phyloP scores from a whole-genome alignment of 2,113 vertebrate genomes.

The Sylvilagus bachmani region DNA sequence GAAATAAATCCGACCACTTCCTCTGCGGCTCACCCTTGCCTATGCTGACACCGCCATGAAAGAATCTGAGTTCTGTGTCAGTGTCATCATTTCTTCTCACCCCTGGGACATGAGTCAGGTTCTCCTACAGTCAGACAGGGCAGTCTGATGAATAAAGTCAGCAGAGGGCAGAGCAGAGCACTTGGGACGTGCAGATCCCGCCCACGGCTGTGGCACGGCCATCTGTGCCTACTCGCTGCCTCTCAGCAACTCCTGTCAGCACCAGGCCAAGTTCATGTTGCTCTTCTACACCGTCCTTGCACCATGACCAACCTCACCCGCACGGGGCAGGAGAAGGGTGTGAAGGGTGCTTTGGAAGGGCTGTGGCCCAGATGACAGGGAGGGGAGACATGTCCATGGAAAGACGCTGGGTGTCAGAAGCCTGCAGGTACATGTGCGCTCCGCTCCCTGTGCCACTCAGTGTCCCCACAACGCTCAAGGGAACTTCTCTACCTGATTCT shows the following conservation, averaged over 20 bases:
- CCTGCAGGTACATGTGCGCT: not conserved
- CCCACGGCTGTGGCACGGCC: not conserved
- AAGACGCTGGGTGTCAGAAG: not conserved
- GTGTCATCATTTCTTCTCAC: not conserved
- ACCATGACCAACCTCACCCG: not conserved
- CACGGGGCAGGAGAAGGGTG: not conserved
- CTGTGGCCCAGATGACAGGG: not conserved
- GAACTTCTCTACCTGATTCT: not conserved
- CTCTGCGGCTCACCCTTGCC: not conserved
- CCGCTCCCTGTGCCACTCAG: not conserved
- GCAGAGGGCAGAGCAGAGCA: not conserved
- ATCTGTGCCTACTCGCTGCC: not conserved
- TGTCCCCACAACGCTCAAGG: not conserved
- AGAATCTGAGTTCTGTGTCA: not conserved
- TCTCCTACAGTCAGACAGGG: not conserved
- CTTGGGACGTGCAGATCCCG: not conserved
- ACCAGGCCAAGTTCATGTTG: not conserved
- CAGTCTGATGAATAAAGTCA: not conserved
- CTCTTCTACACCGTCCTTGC: not conserved
- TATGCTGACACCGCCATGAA: not conserved
- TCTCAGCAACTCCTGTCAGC: not conserved
- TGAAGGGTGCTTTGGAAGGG: not conserved
- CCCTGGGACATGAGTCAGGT: not conserved
- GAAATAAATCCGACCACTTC: not conserved
- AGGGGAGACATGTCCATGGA: not conserved